Evolutionary conservation across 1,140 invertebrate species (phyloP), one percentile per base, ranked within the genome.

Genomic region (Pseudomyrmex pallidus): DNA sequence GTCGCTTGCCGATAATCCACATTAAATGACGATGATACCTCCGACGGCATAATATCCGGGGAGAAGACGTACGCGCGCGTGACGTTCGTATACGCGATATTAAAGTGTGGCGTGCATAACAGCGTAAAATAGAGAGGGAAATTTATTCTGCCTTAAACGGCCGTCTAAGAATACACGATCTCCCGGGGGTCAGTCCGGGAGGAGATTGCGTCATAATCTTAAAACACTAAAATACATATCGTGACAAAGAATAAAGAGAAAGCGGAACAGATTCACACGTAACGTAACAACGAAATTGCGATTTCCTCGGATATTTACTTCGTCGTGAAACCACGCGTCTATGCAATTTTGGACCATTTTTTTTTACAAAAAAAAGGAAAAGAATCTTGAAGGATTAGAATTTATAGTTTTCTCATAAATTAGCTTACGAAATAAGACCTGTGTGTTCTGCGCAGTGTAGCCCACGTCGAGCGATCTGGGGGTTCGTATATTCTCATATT

Each of bases 1-100:
- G 86, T 62, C 13, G 70, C 72, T 83, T 82, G 74, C 83, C 48
- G 83, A 88, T 87, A 85, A 85, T 87, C 83, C 67, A 87, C 64
- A 87, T 88, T 85, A 85, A 88, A 88, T 82, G 83, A 82, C 84
- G 74, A 72, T 84, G 66, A 63, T 67, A 22, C 66, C 25, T 4
- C 54, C 64, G 15, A 48, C 76, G 54, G 76, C 22, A 44, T 80
- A 80, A 80, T 80, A 72, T 70, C n/a, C 66, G 20, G 52, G 17
- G 35, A 80, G 72, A 80, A 80, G 35, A 35, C 35, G 5, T 35
- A 72, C 56, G 54, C 66, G 44, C 56, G 54, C 66, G 44, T 72
- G 66, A 80, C 56, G 66, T 78, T 80, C 54, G 66, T 70, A 61
- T 59, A 35, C 35, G 35, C 35, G 66, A 80, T 80, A 80, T 80